phyloP scores from a whole-genome alignment of 2,113 vertebrate species.

The Mastomys coucha region DNA sequence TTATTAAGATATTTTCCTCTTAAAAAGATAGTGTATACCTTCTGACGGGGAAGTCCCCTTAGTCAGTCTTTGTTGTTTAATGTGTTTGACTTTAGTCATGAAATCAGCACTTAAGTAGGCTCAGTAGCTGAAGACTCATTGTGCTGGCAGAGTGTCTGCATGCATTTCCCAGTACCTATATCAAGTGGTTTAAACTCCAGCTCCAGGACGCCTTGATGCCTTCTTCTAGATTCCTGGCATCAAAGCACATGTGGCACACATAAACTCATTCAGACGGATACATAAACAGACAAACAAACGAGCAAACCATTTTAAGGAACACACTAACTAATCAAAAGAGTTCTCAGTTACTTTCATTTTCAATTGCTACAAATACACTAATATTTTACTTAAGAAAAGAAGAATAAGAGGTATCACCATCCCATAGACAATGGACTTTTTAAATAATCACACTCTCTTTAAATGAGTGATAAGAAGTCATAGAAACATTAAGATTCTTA shows the following conservation, averaged over 20 bases:
- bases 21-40: neutral
- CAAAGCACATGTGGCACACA: neutral
- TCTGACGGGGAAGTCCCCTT: neutral
- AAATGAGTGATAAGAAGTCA: neutral
- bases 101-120: slow-evolving; percentile 8
- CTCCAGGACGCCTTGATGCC: neutral
- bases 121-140: neutral
- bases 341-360: slow-evolving; percentile 63
- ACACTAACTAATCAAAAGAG: slow-evolving; percentile 5
- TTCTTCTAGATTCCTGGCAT: neutral
- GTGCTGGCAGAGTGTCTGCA: neutral
- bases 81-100: slow-evolving; percentile 59
- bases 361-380: slow-evolving; percentile 56
- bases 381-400: slow-evolving; percentile 22
- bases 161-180: neutral
- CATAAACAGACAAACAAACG: neutral
- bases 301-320: neutral
- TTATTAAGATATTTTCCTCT: neutral
- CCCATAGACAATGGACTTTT: neutral
- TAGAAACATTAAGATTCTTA: slow-evolving; percentile 55
- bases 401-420: neutral
- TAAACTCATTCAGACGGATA: neutral
- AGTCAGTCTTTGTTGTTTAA: neutral
- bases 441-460: slow-evolving; percentile 19
- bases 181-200: neutral